Percentiles rank a stretch among this genome's conserved stretches.
These are phyloP conservation scores for Neotoma lepida DNA, from an alignment of 2,113 vertebrate genomes.

Conservation along the genomic window DNA sequence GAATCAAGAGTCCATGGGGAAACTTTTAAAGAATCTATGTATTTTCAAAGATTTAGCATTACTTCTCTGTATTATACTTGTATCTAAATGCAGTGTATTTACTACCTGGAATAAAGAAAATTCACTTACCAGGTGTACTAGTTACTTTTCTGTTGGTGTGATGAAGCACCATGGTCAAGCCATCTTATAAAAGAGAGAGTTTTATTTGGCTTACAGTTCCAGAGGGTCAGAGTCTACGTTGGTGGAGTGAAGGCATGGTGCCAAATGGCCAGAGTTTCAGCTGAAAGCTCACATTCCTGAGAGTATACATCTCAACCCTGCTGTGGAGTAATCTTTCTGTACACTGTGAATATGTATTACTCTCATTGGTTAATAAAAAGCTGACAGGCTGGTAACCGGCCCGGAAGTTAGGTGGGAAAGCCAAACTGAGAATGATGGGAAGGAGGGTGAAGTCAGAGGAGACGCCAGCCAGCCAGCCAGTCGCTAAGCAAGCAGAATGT, in stretches of 20 bases:
- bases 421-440: too few species aligned
- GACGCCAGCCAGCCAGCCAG: too few species aligned
- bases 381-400: too few species aligned
- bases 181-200: background rate
- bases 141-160: background rate
- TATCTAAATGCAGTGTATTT: background rate
- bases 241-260: background rate
- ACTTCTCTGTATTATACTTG: conserved; percentile 13
- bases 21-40: background rate
- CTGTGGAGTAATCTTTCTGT: too few species aligned
- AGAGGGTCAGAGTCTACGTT: background rate
- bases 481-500: too few species aligned
- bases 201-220: background rate
- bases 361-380: too few species aligned
- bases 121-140: background rate
- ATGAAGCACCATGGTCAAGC: background rate
- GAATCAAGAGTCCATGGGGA: background rate
- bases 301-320: background rate
- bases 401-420: too few species aligned
- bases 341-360: too few species aligned
- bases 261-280: background rate
- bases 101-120: background rate
- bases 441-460: too few species aligned
- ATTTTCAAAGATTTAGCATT: background rate
- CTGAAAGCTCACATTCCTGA: background rate